These are phyloP conservation scores for Rafetus swinhoei DNA, from an alignment of 2,113 vertebrate species.

Conservation along the genomic window DNA sequence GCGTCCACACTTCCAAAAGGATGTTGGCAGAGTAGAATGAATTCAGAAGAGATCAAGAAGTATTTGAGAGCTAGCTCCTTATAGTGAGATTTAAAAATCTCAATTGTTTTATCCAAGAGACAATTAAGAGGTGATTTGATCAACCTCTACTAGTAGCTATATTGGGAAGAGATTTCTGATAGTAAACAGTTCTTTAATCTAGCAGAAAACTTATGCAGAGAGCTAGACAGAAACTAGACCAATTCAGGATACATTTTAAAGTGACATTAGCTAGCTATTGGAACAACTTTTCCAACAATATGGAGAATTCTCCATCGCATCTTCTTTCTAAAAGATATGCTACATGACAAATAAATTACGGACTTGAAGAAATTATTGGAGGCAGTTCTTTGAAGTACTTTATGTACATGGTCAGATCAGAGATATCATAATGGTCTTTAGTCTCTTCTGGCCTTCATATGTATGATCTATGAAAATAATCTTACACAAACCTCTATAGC, in stretches of 20 bases:
- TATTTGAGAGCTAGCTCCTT: neutral
- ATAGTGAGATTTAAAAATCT: fast-evolving
- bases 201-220: neutral
- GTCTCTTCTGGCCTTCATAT: neutral
- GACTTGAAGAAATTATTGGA: neutral
- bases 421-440: neutral
- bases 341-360: slow-evolving; percentile 5
- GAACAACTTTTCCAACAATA: neutral
- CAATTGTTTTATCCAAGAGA: fast-evolving
- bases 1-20: neutral
- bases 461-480: neutral
- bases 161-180: neutral
- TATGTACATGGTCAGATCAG: neutral
- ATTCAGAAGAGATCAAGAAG: neutral
- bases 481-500: neutral
- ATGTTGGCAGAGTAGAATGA: neutral
- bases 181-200: fast-evolving
- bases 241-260: neutral
- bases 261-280: neutral
- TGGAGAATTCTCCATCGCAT: neutral
- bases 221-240: neutral
- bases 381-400: neutral
- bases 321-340: neutral
- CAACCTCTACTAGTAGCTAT: neutral
- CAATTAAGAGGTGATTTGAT: neutral